Evolutionary conservation across 2,113 vertebrate genomes (phyloP).

Genomic region (Erythrocercus mccallii): DNA sequence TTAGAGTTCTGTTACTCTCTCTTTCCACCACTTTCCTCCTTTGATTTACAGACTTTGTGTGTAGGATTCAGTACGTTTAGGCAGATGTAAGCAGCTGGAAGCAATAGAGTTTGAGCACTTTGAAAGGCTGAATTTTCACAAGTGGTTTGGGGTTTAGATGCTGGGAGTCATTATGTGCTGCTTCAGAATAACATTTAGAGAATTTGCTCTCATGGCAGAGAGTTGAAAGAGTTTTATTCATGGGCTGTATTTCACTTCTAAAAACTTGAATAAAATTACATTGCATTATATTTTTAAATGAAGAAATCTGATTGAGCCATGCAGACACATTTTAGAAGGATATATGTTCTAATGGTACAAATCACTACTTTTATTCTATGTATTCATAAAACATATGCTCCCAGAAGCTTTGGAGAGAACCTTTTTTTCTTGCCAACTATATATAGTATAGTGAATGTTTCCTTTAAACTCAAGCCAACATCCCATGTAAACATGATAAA

Average conservation of each 20-base stretch:
- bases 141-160: slow-evolving; percentile 66
- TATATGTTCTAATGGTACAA: slow-evolving; percentile 55
- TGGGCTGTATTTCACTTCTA: slow-evolving; percentile 59
- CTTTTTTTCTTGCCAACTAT: slow-evolving; percentile 26
- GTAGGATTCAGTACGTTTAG: slow-evolving; percentile 27
- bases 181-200: slow-evolving; percentile 71
- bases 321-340: slow-evolving; percentile 42
- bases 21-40: slow-evolving; percentile 27
- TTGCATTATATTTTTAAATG: slow-evolving; percentile 58
- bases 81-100: slow-evolving; percentile 71
- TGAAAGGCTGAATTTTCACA: slow-evolving; percentile 71
- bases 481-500: slow-evolving; percentile 31
- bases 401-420: slow-evolving; percentile 24
- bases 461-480: background rate
- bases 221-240: slow-evolving; percentile 68
- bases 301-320: slow-evolving; percentile 49
- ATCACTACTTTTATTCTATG: slow-evolving; percentile 53
- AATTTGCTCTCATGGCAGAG: slow-evolving; percentile 61
- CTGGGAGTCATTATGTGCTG: slow-evolving; percentile 62
- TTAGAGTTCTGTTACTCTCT: background rate
- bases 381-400: slow-evolving; percentile 48
- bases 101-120: slow-evolving; percentile 61
- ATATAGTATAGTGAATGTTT: background rate
- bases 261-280: slow-evolving; percentile 65
- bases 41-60: slow-evolving; percentile 55